phyloP scores from a whole-genome alignment of 2,888 invertebrate species.

The Diarsia dahlii region DNA sequence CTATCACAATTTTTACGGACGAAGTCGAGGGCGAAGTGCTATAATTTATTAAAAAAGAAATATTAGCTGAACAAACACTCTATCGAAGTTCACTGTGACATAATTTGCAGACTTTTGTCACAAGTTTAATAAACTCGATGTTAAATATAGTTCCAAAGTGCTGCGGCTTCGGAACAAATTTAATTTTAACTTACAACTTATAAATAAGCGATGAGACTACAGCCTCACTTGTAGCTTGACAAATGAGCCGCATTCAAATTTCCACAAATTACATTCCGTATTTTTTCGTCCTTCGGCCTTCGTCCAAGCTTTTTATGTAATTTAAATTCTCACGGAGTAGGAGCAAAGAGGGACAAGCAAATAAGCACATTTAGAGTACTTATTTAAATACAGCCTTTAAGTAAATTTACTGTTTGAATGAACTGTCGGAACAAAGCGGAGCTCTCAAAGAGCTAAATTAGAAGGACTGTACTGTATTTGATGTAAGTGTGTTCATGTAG shows the following conservation, averaged over 20 bases:
- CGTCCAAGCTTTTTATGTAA: conserved; percentile 60
- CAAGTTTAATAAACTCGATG: conserved; percentile 21
- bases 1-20: no score
- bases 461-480: conserved; percentile 43
- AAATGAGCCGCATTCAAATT: conserved; percentile 54
- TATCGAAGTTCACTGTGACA: conserved; percentile 7
- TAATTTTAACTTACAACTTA: conserved; percentile 55
- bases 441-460: conserved; percentile 52
- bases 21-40: no score
- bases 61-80: background rate
- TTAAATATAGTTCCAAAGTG: conserved; percentile 33
- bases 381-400: conserved; percentile 60
- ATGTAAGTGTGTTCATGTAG: conserved; percentile 30
- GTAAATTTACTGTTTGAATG: conserved; percentile 48
- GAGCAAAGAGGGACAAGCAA: conserved; percentile 46
- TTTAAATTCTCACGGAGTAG: conserved; percentile 64
- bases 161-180: conserved; percentile 47
- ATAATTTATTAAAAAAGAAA: background rate
- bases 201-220: conserved; percentile 52
- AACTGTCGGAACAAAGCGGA: conserved; percentile 44
- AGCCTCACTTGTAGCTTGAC: conserved; percentile 25
- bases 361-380: conserved; percentile 58
- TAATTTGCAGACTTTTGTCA: conserved; percentile 11
- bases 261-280: conserved; percentile 38
- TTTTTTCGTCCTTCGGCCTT: conserved; percentile 47